These are phyloP conservation scores for Carassius carassius DNA, from an alignment of 2,113 vertebrate species.

Conservation along the genomic window DNA sequence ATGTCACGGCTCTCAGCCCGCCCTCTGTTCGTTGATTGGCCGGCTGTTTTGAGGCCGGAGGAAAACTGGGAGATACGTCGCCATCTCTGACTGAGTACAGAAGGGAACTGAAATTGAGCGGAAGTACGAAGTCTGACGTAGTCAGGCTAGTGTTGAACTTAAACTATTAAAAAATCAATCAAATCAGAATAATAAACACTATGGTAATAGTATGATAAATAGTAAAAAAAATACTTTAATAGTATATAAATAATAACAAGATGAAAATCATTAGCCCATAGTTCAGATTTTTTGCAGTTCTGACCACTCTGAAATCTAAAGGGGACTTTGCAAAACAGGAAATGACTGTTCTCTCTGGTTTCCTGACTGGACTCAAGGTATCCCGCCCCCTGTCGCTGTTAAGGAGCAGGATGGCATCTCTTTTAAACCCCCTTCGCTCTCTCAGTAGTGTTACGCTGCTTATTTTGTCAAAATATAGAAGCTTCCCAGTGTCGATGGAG, in stretches of 20 bases:
- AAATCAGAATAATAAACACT: too few species aligned
- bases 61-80: too few species aligned
- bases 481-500: neutral
- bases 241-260: neutral
- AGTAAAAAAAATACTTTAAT: too few species aligned
- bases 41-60: too few species aligned
- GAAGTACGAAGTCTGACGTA: too few species aligned
- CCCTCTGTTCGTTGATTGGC: too few species aligned
- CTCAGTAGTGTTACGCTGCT: constrained; percentile 21
- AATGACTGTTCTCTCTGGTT: constrained; percentile 73
- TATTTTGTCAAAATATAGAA: constrained; percentile 38
- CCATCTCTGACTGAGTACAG: too few species aligned
- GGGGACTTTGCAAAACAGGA: constrained; percentile 75
- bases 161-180: too few species aligned
- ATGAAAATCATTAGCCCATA: neutral
- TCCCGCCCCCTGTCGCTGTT: constrained; percentile 40
- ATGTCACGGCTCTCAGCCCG: too few species aligned
- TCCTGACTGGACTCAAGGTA: constrained; percentile 72
- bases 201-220: too few species aligned
- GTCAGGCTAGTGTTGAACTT: too few species aligned
- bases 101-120: too few species aligned
- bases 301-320: constrained; percentile 58
- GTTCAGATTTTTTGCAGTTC: constrained; percentile 48
- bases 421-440: neutral
- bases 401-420: constrained; percentile 31